A percentile compares a stretch with the other conserved stretches of the same genome.
Evolutionary conservation across 2,113 vertebrate species (phyloP).

Genomic region (Oncorhynchus clarkii): DNA sequence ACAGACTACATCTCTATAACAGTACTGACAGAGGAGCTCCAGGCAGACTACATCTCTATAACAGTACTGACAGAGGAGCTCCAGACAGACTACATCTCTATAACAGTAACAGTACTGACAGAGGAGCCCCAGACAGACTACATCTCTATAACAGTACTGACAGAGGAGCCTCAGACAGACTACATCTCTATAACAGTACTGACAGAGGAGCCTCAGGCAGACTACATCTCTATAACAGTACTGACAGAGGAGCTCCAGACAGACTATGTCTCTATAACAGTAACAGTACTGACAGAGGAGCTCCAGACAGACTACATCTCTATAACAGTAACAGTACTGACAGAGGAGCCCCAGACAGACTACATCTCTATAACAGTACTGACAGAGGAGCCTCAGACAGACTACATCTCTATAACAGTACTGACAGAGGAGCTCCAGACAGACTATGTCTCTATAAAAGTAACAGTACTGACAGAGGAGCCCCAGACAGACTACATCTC

Average conservation of each 20-base stretch:
- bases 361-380: constrained; percentile 22
- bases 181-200: constrained; percentile 23
- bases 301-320: constrained; percentile 50
- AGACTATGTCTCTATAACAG: constrained; percentile 40
- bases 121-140: constrained; percentile 44
- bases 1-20: constrained; percentile 36
- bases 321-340: constrained; percentile 39
- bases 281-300: too few species aligned
- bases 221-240: constrained; percentile 40
- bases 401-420: constrained; percentile 40
- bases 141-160: constrained; percentile 38
- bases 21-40: constrained; percentile 11
- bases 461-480: too few species aligned
- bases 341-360: constrained; percentile 55
- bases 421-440: constrained; percentile 58
- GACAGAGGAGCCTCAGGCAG: constrained; percentile 32
- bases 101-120: too few species aligned
- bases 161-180: constrained; percentile 55
- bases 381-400: constrained; percentile 32
- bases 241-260: constrained; percentile 58
- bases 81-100: constrained; percentile 44
- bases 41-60: constrained; percentile 47
- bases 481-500: constrained; percentile 50
- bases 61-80: constrained; percentile 53
- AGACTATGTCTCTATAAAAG: constrained; percentile 40